Evolutionary conservation across 2,888 invertebrate species (phyloP).

Genomic region (Gymnoscelis rufifasciata): DNA sequence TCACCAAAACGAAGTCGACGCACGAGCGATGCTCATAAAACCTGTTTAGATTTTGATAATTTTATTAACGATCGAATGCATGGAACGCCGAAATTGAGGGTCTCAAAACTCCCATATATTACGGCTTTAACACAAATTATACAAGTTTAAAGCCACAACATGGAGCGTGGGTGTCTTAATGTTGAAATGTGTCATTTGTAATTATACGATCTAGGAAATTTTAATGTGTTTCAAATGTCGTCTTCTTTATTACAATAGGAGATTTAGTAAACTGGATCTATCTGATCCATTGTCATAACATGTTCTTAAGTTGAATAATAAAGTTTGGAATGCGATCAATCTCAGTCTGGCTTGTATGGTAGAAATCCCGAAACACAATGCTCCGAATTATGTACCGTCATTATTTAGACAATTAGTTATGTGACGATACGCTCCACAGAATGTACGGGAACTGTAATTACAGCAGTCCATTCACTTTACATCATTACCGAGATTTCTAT

Average conservation of each 20-base stretch:
- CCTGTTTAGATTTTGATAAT: constrained; percentile 79
- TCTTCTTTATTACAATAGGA: constrained; percentile 73
- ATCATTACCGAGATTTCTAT: constrained; percentile 69
- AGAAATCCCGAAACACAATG: constrained; percentile 36
- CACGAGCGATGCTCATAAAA: constrained; percentile 71
- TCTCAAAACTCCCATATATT: constrained; percentile 75
- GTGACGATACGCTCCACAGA: constrained; percentile 69
- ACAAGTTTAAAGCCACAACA: constrained; percentile 76
- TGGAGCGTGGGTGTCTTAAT: constrained; percentile 74
- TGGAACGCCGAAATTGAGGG: constrained; percentile 64
- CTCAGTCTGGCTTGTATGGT: constrained; percentile 25
- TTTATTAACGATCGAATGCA: constrained; percentile 77
- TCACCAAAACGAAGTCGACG: constrained; percentile 57
- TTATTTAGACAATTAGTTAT: constrained; percentile 57
- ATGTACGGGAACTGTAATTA: constrained; percentile 63
- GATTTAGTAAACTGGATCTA: constrained; percentile 63
- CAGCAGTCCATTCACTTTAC: constrained; percentile 73
- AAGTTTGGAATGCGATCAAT: constrained; percentile 34
- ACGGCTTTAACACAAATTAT: constrained; percentile 79
- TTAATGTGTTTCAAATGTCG: constrained; percentile 75
- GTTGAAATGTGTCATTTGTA: constrained; percentile 77
- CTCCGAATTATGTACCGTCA: constrained; percentile 33
- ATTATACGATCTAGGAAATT: constrained; percentile 75
- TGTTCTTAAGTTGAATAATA: constrained; percentile 55
- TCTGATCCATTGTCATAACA: constrained; percentile 56